A percentile compares a stretch with the other conserved stretches of the same genome.
Evolutionary conservation across 2,113 vertebrate genomes (phyloP).

Genomic region (Peromyscus californicus): DNA sequence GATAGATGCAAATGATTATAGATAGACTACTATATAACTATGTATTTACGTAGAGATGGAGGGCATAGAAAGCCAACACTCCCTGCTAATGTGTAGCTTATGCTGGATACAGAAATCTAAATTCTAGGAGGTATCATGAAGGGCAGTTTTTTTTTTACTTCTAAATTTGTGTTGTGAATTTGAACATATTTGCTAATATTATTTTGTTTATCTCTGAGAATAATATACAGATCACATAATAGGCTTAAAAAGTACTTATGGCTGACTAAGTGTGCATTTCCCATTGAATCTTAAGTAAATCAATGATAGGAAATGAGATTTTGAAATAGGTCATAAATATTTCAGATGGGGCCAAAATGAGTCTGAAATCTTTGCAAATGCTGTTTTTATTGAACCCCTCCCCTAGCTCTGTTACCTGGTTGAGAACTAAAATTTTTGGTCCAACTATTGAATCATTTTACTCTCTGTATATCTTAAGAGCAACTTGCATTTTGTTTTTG

Average conservation of each 20-base stretch:
- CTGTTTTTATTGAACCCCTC: rapidly evolving
- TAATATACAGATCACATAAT: not conserved
- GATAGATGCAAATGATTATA: not conserved
- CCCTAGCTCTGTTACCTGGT: not conserved
- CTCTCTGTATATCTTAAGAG: not conserved
- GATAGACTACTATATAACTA: not conserved
- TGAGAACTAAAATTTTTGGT: not conserved
- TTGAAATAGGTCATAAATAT: conserved; percentile 20
- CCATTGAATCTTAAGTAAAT: conserved; percentile 17
- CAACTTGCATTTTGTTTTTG: not conserved
- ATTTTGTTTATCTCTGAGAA: conserved; percentile 27
- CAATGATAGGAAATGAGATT: conserved; percentile 20
- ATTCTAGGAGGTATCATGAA: not conserved
- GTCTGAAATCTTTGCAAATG: conserved; percentile 34
- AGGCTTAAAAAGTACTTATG: not conserved
- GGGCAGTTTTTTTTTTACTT: not conserved
- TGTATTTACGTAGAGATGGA: not conserved
- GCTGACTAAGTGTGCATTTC: not conserved
- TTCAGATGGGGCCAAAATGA: conserved; percentile 21
- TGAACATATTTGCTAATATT: not conserved
- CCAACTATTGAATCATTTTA: not conserved
- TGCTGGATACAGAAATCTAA: not conserved
- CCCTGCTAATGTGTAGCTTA: not conserved
- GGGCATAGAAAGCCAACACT: not conserved
- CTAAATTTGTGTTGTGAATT: conserved; percentile 12